A percentile compares a stretch with the other conserved stretches of the same genome.
These are phyloP conservation scores for Drosophila azteca DNA, from an alignment of 1,140 invertebrate genomes.

Conservation along the genomic window DNA sequence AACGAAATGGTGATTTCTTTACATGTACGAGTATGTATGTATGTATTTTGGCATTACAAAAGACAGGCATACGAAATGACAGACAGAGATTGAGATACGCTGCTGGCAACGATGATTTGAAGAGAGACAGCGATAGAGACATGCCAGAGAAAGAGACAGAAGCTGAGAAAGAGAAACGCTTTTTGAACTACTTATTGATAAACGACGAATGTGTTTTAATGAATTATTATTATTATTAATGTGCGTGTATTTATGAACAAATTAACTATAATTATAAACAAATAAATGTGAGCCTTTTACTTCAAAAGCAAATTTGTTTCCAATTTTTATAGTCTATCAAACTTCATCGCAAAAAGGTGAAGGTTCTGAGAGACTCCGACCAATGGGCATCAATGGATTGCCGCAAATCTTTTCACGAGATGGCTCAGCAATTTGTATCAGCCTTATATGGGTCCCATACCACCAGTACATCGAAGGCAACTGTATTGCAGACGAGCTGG, in stretches of 20 bases:
- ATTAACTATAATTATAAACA: constrained; percentile 68
- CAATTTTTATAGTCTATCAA: neutral
- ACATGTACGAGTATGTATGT: constrained; percentile 55
- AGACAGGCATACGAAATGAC: too few species aligned
- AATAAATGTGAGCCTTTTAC: constrained; percentile 80
- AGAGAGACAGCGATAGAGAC: constrained; percentile 7
- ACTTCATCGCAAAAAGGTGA: too few species aligned
- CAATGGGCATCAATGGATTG: too few species aligned
- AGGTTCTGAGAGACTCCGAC: too few species aligned
- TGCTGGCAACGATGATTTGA: constrained; percentile 1
- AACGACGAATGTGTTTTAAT: constrained; percentile 71
- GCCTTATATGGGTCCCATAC: too few species aligned
- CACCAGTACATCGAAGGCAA: too few species aligned
- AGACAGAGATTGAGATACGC: constrained; percentile 8
- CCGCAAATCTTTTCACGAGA: too few species aligned
- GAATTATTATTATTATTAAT: constrained; percentile 65
- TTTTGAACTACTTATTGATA: constrained; percentile 71
- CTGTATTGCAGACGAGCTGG: too few species aligned
- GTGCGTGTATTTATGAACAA: constrained; percentile 77
- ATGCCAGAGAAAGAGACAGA: constrained; percentile 11
- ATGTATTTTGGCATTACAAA: constrained; percentile 48
- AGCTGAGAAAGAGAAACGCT: constrained; percentile 45
- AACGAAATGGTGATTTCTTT: constrained; percentile 69
- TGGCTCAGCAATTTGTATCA: too few species aligned
- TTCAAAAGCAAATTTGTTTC: constrained; percentile 55